phyloP scores from a whole-genome alignment of 2,797 vertebrate genomes.

The Pseudocheirus occidentalis region DNA sequence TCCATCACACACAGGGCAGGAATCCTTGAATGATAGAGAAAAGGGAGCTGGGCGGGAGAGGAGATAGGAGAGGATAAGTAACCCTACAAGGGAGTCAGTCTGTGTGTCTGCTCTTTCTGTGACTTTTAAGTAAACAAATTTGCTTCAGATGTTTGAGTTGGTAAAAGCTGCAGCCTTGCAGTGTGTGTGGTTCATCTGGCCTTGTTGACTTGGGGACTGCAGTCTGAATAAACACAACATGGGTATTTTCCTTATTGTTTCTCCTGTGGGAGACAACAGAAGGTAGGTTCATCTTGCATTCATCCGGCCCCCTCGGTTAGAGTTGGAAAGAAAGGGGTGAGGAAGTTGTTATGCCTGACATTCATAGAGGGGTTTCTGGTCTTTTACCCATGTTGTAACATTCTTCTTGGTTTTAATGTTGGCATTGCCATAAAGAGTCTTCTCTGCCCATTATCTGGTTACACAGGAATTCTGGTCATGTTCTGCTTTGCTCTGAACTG shows the following conservation, averaged over 20 bases:
- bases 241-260: constrained; percentile 30
- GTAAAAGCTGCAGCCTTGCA: background rate
- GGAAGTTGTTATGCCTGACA: constrained; percentile 29
- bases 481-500: constrained; percentile 47
- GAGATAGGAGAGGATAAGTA: background rate
- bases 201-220: constrained; percentile 25
- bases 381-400: constrained; percentile 27
- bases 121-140: constrained; percentile 34
- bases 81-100: background rate
- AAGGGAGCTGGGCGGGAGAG: background rate
- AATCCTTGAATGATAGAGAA: constrained; percentile 1
- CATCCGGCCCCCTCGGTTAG: constrained; percentile 36
- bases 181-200: constrained; percentile 43
- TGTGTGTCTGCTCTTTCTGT: background rate
- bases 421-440: constrained; percentile 4
- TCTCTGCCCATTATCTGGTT: constrained; percentile 40
- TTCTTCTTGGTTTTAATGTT: constrained; percentile 61
- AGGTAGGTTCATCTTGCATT: constrained; percentile 48
- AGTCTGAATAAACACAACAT: constrained; percentile 28
- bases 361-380: constrained; percentile 32
- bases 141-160: constrained; percentile 27
- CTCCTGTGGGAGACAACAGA: constrained; percentile 41
- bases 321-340: constrained; percentile 27
- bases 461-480: constrained; percentile 41
- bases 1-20: background rate